These are phyloP conservation scores for Dendronephthya gigantea DNA, from an alignment of 64 coral and sea anemone genomes.

Conservation along the genomic window DNA sequence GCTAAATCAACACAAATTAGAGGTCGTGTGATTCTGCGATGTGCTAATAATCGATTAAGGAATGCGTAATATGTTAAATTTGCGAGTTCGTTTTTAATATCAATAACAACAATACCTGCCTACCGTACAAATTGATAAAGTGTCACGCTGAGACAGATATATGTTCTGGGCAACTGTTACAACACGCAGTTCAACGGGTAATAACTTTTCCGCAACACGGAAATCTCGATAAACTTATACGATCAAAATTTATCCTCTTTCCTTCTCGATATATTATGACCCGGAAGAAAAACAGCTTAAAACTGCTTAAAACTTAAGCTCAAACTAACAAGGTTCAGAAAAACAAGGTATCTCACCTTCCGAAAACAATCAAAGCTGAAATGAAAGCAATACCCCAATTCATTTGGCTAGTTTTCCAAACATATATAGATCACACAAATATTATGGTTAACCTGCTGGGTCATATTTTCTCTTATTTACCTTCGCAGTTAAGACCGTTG, in stretches of 20 bases:
- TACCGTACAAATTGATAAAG: neutral
- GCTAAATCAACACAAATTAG: neutral
- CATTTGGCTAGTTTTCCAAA: constrained; percentile 25
- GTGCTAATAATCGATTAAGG: neutral
- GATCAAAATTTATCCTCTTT: neutral
- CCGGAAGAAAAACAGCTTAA: neutral
- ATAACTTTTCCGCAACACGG: constrained; percentile 4
- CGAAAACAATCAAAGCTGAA: constrained; percentile 15
- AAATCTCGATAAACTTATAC: neutral
- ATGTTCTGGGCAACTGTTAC: constrained; percentile 8
- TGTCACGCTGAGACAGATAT: neutral
- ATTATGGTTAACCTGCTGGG: constrained; percentile 19
- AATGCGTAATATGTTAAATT: constrained; percentile 7
- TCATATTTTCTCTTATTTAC: constrained; percentile 17
- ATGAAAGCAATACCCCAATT: constrained; percentile 17
- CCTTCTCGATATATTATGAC: neutral
- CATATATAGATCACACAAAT: constrained; percentile 16
- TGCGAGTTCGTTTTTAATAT: constrained; percentile 10
- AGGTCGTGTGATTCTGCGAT: neutral
- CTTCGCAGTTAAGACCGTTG: constrained; percentile 7
- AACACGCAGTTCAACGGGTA: neutral
- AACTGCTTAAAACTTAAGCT: constrained; percentile 8
- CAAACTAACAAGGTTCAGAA: neutral
- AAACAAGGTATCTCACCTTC: neutral
- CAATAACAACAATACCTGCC: constrained; percentile 12